Evolutionary conservation across 2,797 vertebrate species (phyloP).

Genomic region (Hapalemur alaotrensis): DNA sequence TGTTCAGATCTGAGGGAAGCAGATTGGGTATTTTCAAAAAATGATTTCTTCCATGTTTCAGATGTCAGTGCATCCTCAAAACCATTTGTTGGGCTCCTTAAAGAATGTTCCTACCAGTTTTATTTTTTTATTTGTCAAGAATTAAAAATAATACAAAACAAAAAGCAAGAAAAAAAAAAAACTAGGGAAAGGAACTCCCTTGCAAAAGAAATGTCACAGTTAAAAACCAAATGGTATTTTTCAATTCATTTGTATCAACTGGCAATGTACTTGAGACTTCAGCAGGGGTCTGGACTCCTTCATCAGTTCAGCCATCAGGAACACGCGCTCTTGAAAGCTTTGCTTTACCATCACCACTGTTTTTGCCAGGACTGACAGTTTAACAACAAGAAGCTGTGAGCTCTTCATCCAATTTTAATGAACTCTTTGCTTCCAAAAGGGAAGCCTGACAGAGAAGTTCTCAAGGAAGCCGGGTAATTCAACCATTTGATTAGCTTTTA

Average conservation of each 20-base stretch:
- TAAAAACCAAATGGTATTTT: not conserved
- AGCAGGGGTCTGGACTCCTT: not conserved
- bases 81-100: not conserved
- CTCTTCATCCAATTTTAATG: slow-evolving; percentile 56
- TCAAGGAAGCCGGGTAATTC: not conserved
- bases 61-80: not conserved
- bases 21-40: not conserved
- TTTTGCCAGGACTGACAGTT: not conserved
- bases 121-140: not conserved
- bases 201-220: slow-evolving; percentile 21
- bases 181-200: not conserved
- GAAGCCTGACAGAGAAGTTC: not conserved
- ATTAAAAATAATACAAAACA: not conserved
- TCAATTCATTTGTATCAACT: not conserved
- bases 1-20: not conserved
- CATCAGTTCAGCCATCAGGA: not conserved
- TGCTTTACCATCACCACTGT: not conserved
- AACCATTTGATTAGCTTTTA: not conserved
- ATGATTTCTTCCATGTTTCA: not conserved
- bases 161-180: not conserved
- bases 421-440: not conserved
- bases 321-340: not conserved
- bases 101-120: not conserved
- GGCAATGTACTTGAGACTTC: not conserved
- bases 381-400: not conserved